Base-by-base conservation (phyloP, 2,888 invertebrate genomes). In the Caenorhabditis uteleia region DNA sequence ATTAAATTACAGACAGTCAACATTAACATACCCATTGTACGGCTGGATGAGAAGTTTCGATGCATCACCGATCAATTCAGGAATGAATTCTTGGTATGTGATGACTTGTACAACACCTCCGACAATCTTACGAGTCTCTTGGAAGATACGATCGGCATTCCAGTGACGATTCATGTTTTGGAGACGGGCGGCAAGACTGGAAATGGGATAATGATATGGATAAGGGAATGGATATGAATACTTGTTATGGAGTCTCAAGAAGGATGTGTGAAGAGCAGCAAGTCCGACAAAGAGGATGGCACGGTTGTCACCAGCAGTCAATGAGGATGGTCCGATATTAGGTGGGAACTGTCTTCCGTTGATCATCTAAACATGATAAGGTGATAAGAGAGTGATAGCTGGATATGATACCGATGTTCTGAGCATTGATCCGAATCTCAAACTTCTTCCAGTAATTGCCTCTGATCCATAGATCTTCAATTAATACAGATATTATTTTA, bases 191-290 rank as follows among this genome's bases (percentile, higher is more conserved):
- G 78, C 82, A n/a, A 82, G 53, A 10, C 80, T 81, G 62, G 43
- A 71, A 58, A 23, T 10, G 12, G 44, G 39, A 18, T 21, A n/a
- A 20, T 10, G 7, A n/a, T 39, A 20, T 21, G 4, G 6, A 20
- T 39, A 8, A 10, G 5, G n/a, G 12, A n/a, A 44, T 10, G 16
- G 18, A 29, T n/a, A n/a, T n/a, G n/a, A 36, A n/a, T 95, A 87
- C 59, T 92, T 88, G 83, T 98, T 98, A 84, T 98, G 97, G 82
- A 97, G 93, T 14, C 97, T 87, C 87, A 97, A 89, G 86, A 87
- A 88, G 16, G 88, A 51, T 0, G 87, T 88, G 79, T 88, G 88
- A 84, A 88, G 86, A 2, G 87, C 84, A 7, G 87, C 80, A 12
- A 88, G 79, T 0, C 87, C 88, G 25, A 77, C 69, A 58, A 82